Evolutionary conservation across 2,113 vertebrate genomes (phyloP).

Genomic region (Neotoma lepida): DNA sequence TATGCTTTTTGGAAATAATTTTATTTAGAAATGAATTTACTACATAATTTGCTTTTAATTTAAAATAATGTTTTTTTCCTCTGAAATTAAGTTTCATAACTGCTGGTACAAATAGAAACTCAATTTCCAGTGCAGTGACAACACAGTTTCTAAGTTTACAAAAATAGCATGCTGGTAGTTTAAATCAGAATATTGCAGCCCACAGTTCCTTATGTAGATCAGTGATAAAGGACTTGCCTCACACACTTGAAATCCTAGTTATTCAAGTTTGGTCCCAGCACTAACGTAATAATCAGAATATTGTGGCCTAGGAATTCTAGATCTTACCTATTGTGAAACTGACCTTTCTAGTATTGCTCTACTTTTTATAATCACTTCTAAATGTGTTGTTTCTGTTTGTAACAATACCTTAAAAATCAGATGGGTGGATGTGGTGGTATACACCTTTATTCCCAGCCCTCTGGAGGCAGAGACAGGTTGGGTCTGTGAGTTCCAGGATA

Average conservation of each 20-base stretch:
- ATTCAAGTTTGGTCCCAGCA: not conserved
- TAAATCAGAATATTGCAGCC: not conserved
- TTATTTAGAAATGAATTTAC: constrained; percentile 51
- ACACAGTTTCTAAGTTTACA: constrained; percentile 45
- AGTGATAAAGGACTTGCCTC: not conserved
- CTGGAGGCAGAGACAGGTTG: not conserved
- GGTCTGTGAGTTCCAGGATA: not conserved
- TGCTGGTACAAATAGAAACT: constrained; percentile 59
- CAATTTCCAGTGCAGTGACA: not conserved
- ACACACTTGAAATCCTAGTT: not conserved
- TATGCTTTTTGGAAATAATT: not conserved
- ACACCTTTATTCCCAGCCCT: not conserved
- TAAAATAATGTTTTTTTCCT: constrained; percentile 35
- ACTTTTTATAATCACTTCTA: constrained; percentile 42
- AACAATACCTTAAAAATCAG: constrained; percentile 40
- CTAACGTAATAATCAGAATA: not conserved
- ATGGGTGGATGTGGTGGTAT: not conserved
- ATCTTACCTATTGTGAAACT: constrained; percentile 36
- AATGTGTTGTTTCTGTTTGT: constrained; percentile 46
- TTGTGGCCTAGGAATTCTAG: not conserved
- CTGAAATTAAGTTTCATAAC: constrained; percentile 42
- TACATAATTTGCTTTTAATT: constrained; percentile 32
- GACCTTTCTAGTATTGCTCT: constrained; percentile 32
- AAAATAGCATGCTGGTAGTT: not conserved
- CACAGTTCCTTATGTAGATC: not conserved